phyloP scores from a whole-genome alignment of 1,140 invertebrate genomes.

The Pogonognathellus flavescens region DNA sequence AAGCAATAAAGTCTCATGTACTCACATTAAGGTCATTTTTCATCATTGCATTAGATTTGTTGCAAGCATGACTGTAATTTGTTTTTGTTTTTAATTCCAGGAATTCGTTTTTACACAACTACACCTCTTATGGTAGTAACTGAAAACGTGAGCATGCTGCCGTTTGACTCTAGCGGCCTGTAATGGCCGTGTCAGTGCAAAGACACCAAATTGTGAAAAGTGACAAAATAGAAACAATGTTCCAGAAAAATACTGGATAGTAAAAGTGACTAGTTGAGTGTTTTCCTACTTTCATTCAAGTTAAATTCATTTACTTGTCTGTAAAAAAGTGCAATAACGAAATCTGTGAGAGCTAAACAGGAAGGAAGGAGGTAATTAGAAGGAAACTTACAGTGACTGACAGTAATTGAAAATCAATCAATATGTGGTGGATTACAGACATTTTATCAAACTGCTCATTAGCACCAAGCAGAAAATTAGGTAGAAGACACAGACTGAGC shows the following conservation, averaged over 20 bases:
- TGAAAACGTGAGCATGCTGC: conserved; percentile 21
- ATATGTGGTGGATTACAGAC: conserved; percentile 37
- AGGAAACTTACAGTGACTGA: neutral
- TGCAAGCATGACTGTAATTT: neutral
- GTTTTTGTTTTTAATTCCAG: neutral
- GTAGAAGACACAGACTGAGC: conserved; percentile 25
- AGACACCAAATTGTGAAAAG: neutral
- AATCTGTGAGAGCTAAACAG: conserved; percentile 6
- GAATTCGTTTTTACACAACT: conserved; percentile 16
- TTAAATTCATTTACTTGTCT: neutral
- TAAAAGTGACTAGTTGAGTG: neutral
- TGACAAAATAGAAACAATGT: conserved; percentile 45
- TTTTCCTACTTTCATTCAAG: neutral
- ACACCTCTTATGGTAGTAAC: conserved; percentile 26
- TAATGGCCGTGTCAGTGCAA: conserved; percentile 16
- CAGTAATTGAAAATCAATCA: conserved; percentile 40
- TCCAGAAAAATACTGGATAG: conserved; percentile 31
- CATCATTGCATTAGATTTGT: neutral
- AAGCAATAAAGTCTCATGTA: neutral
- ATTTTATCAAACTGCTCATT: conserved; percentile 31
- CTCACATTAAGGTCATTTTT: neutral
- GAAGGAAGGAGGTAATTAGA: conserved; percentile 1
- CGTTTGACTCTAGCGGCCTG: conserved; percentile 33
- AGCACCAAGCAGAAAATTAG: conserved; percentile 3
- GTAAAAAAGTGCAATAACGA: neutral